Conservation (phyloP, 2,888 invertebrate species). For the Drosophila parthenogenetica region DNA sequence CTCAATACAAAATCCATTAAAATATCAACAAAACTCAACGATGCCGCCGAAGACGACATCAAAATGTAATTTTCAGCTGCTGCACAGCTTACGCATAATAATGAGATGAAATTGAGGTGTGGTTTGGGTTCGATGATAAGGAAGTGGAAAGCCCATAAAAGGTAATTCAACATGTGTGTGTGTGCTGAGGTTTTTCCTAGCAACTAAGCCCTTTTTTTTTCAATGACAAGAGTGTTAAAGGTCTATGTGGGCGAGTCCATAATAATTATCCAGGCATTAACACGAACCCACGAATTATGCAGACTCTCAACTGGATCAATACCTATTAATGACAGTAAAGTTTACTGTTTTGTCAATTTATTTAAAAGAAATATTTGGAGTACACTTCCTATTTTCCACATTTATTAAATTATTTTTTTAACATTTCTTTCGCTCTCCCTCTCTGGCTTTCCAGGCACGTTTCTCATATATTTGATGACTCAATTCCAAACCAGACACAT, state of each 20-base stretch:
- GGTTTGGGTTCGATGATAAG: not conserved
- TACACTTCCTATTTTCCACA: not conserved
- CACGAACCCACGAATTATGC: slow-evolving; percentile 5
- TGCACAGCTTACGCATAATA: slow-evolving; percentile 72
- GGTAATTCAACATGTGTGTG: slow-evolving; percentile 30
- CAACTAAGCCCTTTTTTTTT: slow-evolving; percentile 51
- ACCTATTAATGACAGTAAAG: not conserved
- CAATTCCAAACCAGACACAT: slow-evolving; percentile 58
- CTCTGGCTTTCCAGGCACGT: slow-evolving; percentile 31
- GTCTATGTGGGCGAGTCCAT: slow-evolving; percentile 24
- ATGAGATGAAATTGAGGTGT: slow-evolving; percentile 67
- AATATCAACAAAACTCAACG: slow-evolving; percentile 74
- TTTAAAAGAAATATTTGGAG: not conserved
- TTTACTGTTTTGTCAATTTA: not conserved
- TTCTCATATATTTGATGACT: slow-evolving; percentile 45
- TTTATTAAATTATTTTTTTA: slow-evolving; percentile 11
- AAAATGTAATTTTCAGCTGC: slow-evolving; percentile 72
- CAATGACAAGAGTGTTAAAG: not conserved
- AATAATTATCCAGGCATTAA: slow-evolving; percentile 48
- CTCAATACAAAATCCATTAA: slow-evolving; percentile 78
- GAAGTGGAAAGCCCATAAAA: not conserved
- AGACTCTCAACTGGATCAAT: not conserved
- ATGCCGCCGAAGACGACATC: slow-evolving; percentile 67
- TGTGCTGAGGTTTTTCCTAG: slow-evolving; percentile 26
- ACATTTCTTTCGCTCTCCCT: not conserved